These are phyloP conservation scores for Ennomos fuscantarius DNA, from an alignment of 2,888 invertebrate genomes.

Conservation along the genomic window DNA sequence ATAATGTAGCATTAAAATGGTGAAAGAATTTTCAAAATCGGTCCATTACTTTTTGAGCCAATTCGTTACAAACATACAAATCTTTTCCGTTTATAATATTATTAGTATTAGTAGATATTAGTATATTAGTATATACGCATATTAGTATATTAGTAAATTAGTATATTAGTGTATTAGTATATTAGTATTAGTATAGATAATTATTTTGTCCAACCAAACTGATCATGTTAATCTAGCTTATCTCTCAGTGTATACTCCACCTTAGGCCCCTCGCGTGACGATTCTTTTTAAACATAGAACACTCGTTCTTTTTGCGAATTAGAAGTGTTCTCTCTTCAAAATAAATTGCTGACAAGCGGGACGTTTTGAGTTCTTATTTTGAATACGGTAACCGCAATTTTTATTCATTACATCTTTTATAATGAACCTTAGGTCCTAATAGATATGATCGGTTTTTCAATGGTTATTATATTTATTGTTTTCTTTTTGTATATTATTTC, in stretches of 20 bases:
- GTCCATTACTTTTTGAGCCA: no score
- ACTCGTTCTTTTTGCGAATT: slow-evolving; percentile 82
- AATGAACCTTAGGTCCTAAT: slow-evolving; percentile 34
- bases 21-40: no score
- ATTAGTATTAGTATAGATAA: no score
- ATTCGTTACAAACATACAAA: no score
- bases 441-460: slow-evolving; percentile 39
- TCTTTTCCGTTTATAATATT: no score
- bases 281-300: slow-evolving; percentile 80
- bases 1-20: no score
- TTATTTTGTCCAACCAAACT: no score
- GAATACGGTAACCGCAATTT: slow-evolving; percentile 66
- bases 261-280: slow-evolving; percentile 77
- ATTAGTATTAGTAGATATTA: no score
- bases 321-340: slow-evolving; percentile 83
- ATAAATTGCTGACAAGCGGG: slow-evolving; percentile 84
- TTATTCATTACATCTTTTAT: slow-evolving; percentile 18
- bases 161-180: no score
- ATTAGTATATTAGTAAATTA: no score
- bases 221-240: no score
- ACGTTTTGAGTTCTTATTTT: slow-evolving; percentile 75
- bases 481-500: slow-evolving; percentile 64
- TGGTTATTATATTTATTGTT: slow-evolving; percentile 42
- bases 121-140: no score
- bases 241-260: slow-evolving; percentile 42